Evolutionary conservation across 2,888 invertebrate species (phyloP), one percentile per base, ranked within the genome.

Genomic region (Hirudinaria manillensis): DNA sequence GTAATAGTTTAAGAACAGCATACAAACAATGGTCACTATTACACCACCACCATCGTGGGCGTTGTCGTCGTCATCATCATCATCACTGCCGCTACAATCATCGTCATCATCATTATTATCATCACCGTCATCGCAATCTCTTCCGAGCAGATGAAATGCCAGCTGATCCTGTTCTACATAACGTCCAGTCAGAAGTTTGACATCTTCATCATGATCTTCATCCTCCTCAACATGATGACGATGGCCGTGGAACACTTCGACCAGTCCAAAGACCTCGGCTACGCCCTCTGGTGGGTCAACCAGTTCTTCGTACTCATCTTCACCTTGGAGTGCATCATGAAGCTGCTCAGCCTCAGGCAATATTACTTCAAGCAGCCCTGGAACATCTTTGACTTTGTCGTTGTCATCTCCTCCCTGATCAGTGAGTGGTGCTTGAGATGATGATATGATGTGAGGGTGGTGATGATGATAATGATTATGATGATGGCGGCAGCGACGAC

Each of bases 321-420:
- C 89, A 93, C 94, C 87, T 91, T 92, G 83, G 98, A 98, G 90
- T 96, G 96, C 89, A 90, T 94, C 87, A 91, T 96, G 89, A 98
- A 98, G 90, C 91, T 97, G 87, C 93, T 97, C 88, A 96, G 96
- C 83, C 91, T 98, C 86, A 91, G 97, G 85, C 94, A 93, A 88
- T 93, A 96, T 89, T 98, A 97, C 89, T 98, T 98, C 89, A 94
- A 93, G 87, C 94, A 96, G 88, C 96, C 97, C 81, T 98, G 98
- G 98, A 98, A 98, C 89, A 90, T 98, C 84, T 98, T 98, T 89
- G 97, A 98, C 90, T 94, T 95, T 88, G 93, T 96, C 86, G 96
- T 98, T 86, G 97, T 97, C 86, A 93, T 95, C 89, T 91, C 97
- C 87, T 97, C 97, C 87, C 93, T 98, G 88, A 90, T 96, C 89